These are phyloP conservation scores for Meliscaeva auricollis DNA, from an alignment of 2,888 invertebrate species.

Conservation along the genomic window DNA sequence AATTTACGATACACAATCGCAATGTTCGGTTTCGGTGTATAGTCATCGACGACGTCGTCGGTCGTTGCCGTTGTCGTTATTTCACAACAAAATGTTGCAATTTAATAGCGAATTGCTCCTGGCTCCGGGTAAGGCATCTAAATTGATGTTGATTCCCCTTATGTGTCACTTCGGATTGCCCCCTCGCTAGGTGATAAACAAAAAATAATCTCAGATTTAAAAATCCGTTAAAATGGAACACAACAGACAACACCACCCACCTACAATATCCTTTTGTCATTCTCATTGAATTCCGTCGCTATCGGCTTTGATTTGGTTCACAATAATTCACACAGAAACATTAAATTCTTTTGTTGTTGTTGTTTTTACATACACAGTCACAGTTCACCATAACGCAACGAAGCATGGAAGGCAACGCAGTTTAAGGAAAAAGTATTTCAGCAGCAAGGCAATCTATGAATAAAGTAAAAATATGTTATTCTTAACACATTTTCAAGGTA, in stretches of 20 bases:
- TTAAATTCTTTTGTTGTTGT: too few relatives aligned
- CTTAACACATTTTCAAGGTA: too few relatives aligned
- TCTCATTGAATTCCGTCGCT: conserved; percentile 57
- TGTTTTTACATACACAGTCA: not conserved
- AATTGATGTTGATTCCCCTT: conserved; percentile 68
- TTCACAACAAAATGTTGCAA: conserved; percentile 18
- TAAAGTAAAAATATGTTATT: too few relatives aligned
- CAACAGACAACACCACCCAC: conserved; percentile 9
- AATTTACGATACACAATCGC: conserved; percentile 32
- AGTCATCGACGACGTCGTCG: not conserved
- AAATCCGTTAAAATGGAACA: conserved; percentile 65
- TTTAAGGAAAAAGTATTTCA: not conserved
- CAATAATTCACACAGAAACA: conserved; percentile 51
- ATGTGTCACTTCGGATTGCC: conserved; percentile 62
- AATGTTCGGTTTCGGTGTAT: not conserved
- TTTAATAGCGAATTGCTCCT: conserved; percentile 48
- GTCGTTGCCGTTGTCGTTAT: not conserved
- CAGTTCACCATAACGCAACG: not conserved
- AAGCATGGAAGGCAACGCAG: not conserved
- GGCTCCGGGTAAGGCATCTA: conserved; percentile 31
- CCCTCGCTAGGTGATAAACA: conserved; percentile 70
- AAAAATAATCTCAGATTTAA: conserved; percentile 71
- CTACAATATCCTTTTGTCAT: conserved; percentile 62
- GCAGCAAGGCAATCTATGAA: not conserved
- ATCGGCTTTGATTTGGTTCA: conserved; percentile 58